Evolutionary conservation across 2,888 invertebrate species (phyloP).

Genomic region (Diplazon laetatorius): DNA sequence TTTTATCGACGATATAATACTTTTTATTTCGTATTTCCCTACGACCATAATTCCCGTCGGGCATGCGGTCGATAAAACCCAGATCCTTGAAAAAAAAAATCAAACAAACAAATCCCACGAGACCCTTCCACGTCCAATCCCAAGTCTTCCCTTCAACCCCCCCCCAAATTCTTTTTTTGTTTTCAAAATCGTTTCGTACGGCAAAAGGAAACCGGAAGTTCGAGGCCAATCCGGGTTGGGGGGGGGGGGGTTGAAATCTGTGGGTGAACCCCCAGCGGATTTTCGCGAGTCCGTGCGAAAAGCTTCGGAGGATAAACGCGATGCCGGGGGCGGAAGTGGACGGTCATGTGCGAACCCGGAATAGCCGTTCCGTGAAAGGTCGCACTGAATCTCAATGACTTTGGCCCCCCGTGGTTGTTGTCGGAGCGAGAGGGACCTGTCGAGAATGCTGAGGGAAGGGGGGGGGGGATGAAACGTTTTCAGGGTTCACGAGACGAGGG

Average conservation of each 20-base stretch:
- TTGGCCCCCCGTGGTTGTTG: slow-evolving; percentile 42
- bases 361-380: slow-evolving; percentile 49
- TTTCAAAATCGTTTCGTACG: slow-evolving; percentile 6
- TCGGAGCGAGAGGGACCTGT: not conserved
- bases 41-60: no score
- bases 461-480: slow-evolving; percentile 1
- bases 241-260: no score
- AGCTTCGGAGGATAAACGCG: slow-evolving; percentile 30
- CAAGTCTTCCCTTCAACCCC: not conserved
- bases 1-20: no score
- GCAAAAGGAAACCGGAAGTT: slow-evolving; percentile 22
- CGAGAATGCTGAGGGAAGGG: not conserved
- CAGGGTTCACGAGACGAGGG: no score
- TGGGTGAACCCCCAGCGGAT: slow-evolving; percentile 18
- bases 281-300: slow-evolving; percentile 23
- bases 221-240: not conserved
- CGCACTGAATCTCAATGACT: slow-evolving; percentile 61
- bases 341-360: slow-evolving; percentile 47
- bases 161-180: not conserved
- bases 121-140: no score
- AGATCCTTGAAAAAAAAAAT: no score
- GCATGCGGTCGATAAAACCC: not conserved
- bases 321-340: slow-evolving; percentile 26
- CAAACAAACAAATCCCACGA: not conserved
- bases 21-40: no score